Evolutionary conservation across 2,888 invertebrate species (phyloP).

Genomic region (Spodoptera littoralis): DNA sequence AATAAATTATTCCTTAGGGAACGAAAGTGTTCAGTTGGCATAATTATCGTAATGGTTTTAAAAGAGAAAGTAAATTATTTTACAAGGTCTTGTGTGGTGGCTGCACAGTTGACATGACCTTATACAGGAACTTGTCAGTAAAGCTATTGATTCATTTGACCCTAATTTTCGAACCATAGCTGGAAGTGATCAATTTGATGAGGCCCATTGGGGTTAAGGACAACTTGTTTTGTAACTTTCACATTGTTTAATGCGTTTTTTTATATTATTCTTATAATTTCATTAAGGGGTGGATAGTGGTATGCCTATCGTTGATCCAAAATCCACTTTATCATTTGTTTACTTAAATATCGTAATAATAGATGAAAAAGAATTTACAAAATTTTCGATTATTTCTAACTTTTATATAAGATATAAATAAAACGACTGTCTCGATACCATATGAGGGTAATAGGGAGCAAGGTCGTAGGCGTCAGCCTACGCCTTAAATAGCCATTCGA

Average conservation of each 20-base stretch:
- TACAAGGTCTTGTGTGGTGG: conserved; percentile 20
- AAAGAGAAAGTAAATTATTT: conserved; percentile 47
- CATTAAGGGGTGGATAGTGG: no score
- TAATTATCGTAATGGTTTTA: conserved; percentile 24
- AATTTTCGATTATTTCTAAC: no score
- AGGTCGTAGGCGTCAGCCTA: no score
- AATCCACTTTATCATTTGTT: no score
- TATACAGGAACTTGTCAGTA: conserved; percentile 34
- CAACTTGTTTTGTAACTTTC: conserved; percentile 13
- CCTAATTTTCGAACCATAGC: conserved; percentile 36
- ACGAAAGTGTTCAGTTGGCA: conserved; percentile 30
- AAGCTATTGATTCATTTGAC: conserved; percentile 49
- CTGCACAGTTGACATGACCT: conserved; percentile 45
- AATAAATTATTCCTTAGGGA: not conserved
- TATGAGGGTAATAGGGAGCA: no score
- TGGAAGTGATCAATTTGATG: conserved; percentile 36
- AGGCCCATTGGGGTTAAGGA: conserved; percentile 16
- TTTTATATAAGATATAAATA: no score
- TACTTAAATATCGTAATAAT: no score
- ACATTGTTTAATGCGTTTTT: not conserved
- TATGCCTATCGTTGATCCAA: no score
- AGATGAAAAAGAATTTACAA: no score
- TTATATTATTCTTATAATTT: no score
- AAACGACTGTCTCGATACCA: no score
- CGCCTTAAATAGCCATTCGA: no score